Percentiles rank a stretch among this genome's conserved stretches.
These are phyloP conservation scores for Heliconius aoede DNA, from an alignment of 2,888 invertebrate species.

Conservation along the genomic window DNA sequence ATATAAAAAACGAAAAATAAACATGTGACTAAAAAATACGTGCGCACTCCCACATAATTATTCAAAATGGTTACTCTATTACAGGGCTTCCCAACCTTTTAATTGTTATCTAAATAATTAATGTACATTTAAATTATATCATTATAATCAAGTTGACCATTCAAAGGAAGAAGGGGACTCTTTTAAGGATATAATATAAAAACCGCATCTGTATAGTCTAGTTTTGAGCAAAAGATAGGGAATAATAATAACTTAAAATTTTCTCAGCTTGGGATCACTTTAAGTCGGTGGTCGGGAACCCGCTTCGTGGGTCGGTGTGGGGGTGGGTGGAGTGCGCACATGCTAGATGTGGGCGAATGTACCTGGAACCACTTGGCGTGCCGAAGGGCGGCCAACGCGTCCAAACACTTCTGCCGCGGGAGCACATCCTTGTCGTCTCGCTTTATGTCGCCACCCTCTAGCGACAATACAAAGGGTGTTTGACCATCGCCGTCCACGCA, in stretches of 20 bases:
- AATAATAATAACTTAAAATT: background rate
- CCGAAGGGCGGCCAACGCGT: slow-evolving; percentile 99
- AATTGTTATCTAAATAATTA: no score
- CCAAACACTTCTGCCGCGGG: slow-evolving; percentile 99
- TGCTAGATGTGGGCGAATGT: slow-evolving; percentile 79
- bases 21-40: slow-evolving; percentile 81
- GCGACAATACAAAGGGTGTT: slow-evolving; percentile 88
- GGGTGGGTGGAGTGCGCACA: slow-evolving; percentile 75
- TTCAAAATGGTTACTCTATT: slow-evolving; percentile 20
- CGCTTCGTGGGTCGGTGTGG: slow-evolving; percentile 23
- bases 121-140: background rate
- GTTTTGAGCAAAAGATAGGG: background rate
- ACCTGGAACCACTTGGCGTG: slow-evolving; percentile 99
- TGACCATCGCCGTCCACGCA: slow-evolving; percentile 86
- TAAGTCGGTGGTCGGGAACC: no score
- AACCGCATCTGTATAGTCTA: background rate
- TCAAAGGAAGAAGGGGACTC: background rate
- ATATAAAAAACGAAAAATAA: slow-evolving; percentile 60
- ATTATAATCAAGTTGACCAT: background rate
- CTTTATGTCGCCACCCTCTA: slow-evolving; percentile 85
- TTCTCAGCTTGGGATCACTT: no score
- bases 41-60: slow-evolving; percentile 69
- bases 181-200: no score
- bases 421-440: slow-evolving; percentile 96
- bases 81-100: background rate